Evolutionary conservation across 2,797 vertebrate genomes (phyloP).

Genomic region (Anableps anableps): DNA sequence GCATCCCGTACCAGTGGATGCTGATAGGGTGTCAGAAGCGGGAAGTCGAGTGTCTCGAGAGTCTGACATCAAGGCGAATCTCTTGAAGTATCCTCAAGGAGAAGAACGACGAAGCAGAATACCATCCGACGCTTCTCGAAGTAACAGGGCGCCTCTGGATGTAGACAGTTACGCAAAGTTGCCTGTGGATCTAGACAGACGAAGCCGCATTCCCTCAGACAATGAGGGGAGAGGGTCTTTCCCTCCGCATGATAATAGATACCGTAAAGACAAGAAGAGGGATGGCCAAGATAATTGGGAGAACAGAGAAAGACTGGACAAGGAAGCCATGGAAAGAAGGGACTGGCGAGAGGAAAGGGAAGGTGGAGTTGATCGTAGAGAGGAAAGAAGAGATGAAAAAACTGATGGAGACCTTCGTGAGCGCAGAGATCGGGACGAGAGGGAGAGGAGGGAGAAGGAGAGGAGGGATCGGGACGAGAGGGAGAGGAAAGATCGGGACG

Average conservation of each 20-base stretch:
- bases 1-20: conserved; percentile 81
- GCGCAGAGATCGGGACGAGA: conserved; percentile 32
- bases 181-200: conserved; percentile 60
- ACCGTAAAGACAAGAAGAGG: conserved; percentile 69
- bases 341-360: conserved; percentile 57
- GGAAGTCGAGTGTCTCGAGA: conserved; percentile 55
- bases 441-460: conserved; percentile 27
- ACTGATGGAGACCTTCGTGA: not conserved
- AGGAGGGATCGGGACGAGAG: conserved; percentile 31
- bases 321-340: conserved; percentile 26
- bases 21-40: conserved; percentile 57
- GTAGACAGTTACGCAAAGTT: conserved; percentile 78
- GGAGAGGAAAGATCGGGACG: conserved; percentile 28
- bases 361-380: conserved; percentile 33
- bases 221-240: conserved; percentile 63
- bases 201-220: conserved; percentile 70
- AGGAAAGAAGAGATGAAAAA: conserved; percentile 39
- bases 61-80: conserved; percentile 61
- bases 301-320: conserved; percentile 38
- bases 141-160: conserved; percentile 83
- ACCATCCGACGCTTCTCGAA: conserved; percentile 74
- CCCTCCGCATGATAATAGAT: conserved; percentile 64
- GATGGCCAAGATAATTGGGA: conserved; percentile 55
- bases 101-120: conserved; percentile 71
- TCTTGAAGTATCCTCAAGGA: conserved; percentile 49